A percentile compares a stretch with the other conserved stretches of the same genome.
These are phyloP conservation scores for Coleophora deauratella DNA, from an alignment of 2,888 invertebrate genomes.

Conservation along the genomic window DNA sequence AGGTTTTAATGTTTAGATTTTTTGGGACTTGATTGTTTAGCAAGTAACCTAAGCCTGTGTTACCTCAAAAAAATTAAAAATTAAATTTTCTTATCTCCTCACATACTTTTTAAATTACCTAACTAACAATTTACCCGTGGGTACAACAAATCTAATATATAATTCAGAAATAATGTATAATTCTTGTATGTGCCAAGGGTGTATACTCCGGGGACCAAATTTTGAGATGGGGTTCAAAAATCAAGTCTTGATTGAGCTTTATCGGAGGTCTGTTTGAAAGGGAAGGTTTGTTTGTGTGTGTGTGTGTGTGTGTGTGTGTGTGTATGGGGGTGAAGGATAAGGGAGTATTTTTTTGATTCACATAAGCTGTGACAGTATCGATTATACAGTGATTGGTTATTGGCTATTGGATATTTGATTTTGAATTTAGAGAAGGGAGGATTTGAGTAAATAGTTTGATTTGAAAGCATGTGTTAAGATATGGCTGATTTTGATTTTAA, in stretches of 20 bases:
- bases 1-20: too few relatives aligned
- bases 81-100: too few relatives aligned
- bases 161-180: slow-evolving; percentile 40
- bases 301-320: slow-evolving; percentile 3
- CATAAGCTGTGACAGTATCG: slow-evolving; percentile 8
- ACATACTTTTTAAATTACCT: slow-evolving; percentile 8
- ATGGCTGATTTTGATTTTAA: slow-evolving; percentile 1
- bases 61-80: too few relatives aligned
- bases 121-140: slow-evolving; percentile 18
- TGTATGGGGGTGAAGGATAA: slow-evolving; percentile 20
- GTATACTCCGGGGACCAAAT: slow-evolving; percentile 37
- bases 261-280: slow-evolving; percentile 5
- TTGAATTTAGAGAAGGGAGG: too few relatives aligned
- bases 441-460: background rate
- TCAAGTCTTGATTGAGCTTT: slow-evolving; percentile 29
- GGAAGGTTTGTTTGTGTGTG: slow-evolving; percentile 1
- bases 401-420: background rate
- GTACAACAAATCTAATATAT: slow-evolving; percentile 37
- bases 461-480: background rate
- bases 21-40: too few relatives aligned
- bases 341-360: slow-evolving; percentile 24
- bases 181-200: slow-evolving; percentile 36
- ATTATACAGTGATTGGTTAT: slow-evolving; percentile 5
- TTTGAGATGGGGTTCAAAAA: slow-evolving; percentile 46
- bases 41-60: too few relatives aligned